Percentiles rank a stretch among this genome's conserved stretches.
Evolutionary conservation across 1,140 invertebrate species (phyloP).

Genomic region (Meteorus sp.): DNA sequence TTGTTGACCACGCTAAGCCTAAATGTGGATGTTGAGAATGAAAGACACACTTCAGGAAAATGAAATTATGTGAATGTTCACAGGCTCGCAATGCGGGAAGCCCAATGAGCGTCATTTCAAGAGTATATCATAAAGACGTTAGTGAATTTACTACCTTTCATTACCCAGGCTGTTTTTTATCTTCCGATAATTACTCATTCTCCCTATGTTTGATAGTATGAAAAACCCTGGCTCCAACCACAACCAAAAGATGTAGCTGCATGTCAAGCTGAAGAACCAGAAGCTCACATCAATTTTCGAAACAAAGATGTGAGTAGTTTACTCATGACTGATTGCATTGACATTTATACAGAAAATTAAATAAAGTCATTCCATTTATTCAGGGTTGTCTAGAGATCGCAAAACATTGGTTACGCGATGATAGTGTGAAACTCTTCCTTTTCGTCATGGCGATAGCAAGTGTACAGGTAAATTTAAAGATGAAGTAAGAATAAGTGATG

Average conservation of each 20-base stretch:
- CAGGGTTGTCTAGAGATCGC: conserved; percentile 51
- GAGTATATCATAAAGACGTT: conserved; percentile 52
- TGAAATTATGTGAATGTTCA: conserved; percentile 24
- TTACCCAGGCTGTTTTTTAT: background rate
- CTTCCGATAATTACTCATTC: conserved; percentile 14
- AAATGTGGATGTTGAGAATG: background rate
- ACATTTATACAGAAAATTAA: background rate
- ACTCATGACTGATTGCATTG: background rate
- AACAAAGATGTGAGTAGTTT: conserved; percentile 45
- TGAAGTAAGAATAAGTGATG: background rate
- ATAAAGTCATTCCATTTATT: conserved; percentile 5
- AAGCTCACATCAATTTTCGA: conserved; percentile 41
- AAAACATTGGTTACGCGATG: conserved; percentile 44
- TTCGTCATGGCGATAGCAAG: conserved; percentile 42
- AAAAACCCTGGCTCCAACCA: conserved; percentile 57
- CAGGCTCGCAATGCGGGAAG: conserved; percentile 55
- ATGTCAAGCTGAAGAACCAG: conserved; percentile 46
- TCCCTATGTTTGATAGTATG: conserved; percentile 41
- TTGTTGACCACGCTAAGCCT: too few species aligned
- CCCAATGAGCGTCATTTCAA: conserved; percentile 53
- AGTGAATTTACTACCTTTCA: conserved; percentile 31
- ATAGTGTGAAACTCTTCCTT: conserved; percentile 46
- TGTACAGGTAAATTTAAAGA: conserved; percentile 40
- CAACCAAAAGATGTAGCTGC: conserved; percentile 50
- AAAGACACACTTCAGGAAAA: background rate